These are phyloP conservation scores for Syngnathoides biaculeatus DNA, from an alignment of 2,113 vertebrate species.

Conservation along the genomic window DNA sequence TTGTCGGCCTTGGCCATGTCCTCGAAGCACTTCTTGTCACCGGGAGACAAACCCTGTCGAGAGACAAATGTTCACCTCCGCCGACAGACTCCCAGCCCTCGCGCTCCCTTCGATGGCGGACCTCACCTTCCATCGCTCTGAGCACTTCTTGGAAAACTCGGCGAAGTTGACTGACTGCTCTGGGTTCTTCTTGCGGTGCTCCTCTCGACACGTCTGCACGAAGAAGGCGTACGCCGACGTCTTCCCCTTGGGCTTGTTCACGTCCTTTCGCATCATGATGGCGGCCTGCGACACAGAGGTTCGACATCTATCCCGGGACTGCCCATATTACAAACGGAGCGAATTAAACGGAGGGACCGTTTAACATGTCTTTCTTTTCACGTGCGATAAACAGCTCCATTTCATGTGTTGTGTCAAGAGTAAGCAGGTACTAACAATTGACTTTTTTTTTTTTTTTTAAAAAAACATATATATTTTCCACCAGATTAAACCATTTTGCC, in stretches of 20 bases:
- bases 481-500: background rate
- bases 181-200: slow-evolving; percentile 90
- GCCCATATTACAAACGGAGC: no score
- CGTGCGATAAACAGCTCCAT: no score
- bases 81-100: background rate
- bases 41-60: slow-evolving; percentile 78
- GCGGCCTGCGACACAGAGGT: slow-evolving; percentile 16
- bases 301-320: background rate
- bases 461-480: no score
- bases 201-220: slow-evolving; percentile 89
- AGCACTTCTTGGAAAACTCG: slow-evolving; percentile 95
- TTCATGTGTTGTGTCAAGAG: no score
- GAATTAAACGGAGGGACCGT: no score
- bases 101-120: no score
- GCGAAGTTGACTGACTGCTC: slow-evolving; percentile 89
- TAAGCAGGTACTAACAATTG: background rate
- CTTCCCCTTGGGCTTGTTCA: slow-evolving; percentile 91
- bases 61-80: slow-evolving; percentile 7
- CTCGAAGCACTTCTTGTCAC: slow-evolving; percentile 88
- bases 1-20: slow-evolving; percentile 92
- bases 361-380: no score
- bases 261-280: slow-evolving; percentile 87
- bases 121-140: slow-evolving; percentile 90
- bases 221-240: slow-evolving; percentile 96
- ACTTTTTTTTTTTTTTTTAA: no score